Base-by-base conservation (phyloP, 37 sponge, comb jelly and placozoan genomes). In the Axinella damicornis region DNA sequence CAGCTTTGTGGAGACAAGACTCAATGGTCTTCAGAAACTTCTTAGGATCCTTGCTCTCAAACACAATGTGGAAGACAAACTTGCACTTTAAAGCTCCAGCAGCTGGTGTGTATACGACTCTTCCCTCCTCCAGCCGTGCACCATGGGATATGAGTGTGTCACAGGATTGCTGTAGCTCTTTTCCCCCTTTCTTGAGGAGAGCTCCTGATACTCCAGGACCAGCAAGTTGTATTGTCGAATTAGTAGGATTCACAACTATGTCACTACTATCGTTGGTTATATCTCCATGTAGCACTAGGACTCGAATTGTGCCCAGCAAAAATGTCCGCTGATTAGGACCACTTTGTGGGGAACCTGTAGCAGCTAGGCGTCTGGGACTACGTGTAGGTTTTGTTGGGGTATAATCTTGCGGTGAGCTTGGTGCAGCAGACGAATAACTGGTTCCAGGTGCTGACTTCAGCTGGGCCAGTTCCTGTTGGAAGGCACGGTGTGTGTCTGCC, bases 181-280 rank as follows among this genome's bases (percentile, higher is more conserved):
- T 61, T 19, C 92, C 92, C 33, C 80, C 92, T 37, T 92, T 92
- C 67, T 61, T 59, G 14, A 79, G 53, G 6, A 92, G 12, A 5
- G 92, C 92, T 36, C 83, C 73, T n/a, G 81, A 40, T 18, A 92
- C 88, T 57, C 88, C 92, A 40, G 22, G 54, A 9, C 75, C 65
- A 30, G 60, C 46, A 15, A 83, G 67, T 25, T 71, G 71, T 22
- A 92, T 59, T 21, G 65, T 53, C 33, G 61, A 35, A 41, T 60
- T 57, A 18, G 92, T 87, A 22, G 84, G 87, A 39, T 80, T 84
- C 1, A 92, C 92, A 84, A 92, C 77, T 19, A 28, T 85, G 70
- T 92, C 84, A 61, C 36, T 53, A 14, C 31, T 52, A 40, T 84
- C 76, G 39, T 83, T 39, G 2, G 84, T 74, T 22, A 92, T 83